Percentiles rank a stretch among this genome's conserved stretches.
phyloP scores from a whole-genome alignment of 2,888 invertebrate genomes.

The Clunio marinus region DNA sequence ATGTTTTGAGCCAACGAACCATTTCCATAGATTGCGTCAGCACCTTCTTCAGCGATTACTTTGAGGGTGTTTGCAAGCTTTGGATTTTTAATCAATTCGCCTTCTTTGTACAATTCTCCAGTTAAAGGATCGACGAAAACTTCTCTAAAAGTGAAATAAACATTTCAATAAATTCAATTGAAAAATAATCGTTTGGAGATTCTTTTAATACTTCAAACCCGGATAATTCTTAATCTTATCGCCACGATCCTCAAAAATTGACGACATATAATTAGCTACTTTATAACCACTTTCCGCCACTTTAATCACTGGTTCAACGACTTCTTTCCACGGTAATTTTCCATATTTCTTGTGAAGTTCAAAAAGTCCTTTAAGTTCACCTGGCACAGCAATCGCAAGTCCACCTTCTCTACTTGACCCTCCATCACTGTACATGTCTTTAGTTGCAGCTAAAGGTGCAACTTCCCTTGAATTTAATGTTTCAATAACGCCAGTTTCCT shows the following conservation, averaged over 20 bases:
- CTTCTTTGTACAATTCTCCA: constrained; percentile 57
- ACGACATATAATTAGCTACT: constrained; percentile 63
- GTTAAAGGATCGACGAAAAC: constrained; percentile 61
- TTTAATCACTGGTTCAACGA: constrained; percentile 74
- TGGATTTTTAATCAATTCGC: constrained; percentile 62
- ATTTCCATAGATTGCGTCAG: constrained; percentile 65
- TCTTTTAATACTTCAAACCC: too few relatives aligned
- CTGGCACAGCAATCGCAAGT: constrained; percentile 83
- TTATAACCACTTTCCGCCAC: constrained; percentile 68
- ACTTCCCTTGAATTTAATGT: constrained; percentile 72
- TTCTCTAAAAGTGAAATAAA: too few relatives aligned
- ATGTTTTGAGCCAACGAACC: constrained; percentile 63
- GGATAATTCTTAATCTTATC: too few relatives aligned
- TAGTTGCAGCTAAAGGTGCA: constrained; percentile 64
- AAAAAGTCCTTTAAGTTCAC: constrained; percentile 82
- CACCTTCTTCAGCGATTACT: constrained; percentile 63
- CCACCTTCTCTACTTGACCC: constrained; percentile 51
- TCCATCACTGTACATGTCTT: constrained; percentile 63
- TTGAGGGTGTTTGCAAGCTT: constrained; percentile 67
- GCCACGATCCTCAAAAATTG: constrained; percentile 48
- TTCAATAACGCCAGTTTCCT: constrained; percentile 55
- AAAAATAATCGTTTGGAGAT: neutral
- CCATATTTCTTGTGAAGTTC: constrained; percentile 70
- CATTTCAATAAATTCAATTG: too few relatives aligned
- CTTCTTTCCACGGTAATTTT: constrained; percentile 68